Evolutionary conservation across 2,113 vertebrate species (phyloP).

Genomic region (Galemys pyrenaicus): DNA sequence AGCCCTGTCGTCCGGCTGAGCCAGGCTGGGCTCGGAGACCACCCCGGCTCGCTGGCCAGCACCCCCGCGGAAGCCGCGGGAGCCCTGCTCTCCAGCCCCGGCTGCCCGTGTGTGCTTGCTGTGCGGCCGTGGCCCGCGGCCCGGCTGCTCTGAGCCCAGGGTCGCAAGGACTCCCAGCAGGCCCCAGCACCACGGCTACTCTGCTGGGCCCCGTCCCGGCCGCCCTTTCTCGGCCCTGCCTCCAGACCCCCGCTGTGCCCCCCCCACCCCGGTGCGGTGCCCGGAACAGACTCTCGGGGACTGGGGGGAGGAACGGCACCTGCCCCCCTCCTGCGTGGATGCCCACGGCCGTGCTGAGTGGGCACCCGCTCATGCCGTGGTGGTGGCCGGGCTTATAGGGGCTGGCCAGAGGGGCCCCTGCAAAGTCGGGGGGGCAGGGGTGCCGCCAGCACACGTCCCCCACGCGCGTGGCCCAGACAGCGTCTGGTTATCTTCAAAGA

Average conservation of each 20-base stretch:
- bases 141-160: neutral
- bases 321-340: rapidly evolving
- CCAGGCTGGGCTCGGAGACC: too few relatives aligned
- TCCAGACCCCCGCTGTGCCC: neutral
- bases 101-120: neutral
- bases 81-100: neutral
- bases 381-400: too few relatives aligned
- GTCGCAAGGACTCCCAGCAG: neutral
- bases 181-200: rapidly evolving
- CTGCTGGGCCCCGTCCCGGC: neutral
- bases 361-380: rapidly evolving
- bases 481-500: neutral
- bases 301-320: neutral
- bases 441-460: neutral
- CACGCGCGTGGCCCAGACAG: rapidly evolving
- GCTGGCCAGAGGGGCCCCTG: neutral
- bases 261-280: neutral
- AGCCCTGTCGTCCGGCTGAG: too few relatives aligned
- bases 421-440: too few relatives aligned
- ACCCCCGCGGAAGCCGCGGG: too few relatives aligned
- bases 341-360: neutral
- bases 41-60: too few relatives aligned
- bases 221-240: neutral
- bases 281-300: neutral
- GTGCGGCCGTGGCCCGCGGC: neutral